A percentile compares a stretch with the other conserved stretches of the same genome.
Evolutionary conservation across 2,888 invertebrate species (phyloP).

Genomic region (Nemapogon koenigi): DNA sequence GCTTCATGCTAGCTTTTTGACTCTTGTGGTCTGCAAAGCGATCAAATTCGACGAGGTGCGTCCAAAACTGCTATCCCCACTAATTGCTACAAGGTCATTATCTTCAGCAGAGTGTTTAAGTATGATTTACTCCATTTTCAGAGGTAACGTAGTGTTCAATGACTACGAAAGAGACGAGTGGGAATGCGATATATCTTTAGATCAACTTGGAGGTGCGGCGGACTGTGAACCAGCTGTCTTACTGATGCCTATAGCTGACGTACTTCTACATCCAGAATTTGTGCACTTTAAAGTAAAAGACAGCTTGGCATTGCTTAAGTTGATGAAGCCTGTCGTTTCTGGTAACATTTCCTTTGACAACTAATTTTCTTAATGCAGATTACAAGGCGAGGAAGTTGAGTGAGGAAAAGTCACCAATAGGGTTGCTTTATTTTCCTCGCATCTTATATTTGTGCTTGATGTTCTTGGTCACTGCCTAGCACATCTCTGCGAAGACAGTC

Average conservation of each 20-base stretch:
- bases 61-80: neutral
- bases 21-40: too few relatives aligned
- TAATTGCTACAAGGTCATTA: neutral
- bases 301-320: constrained; percentile 40
- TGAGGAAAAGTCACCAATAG: too few relatives aligned
- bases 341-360: too few relatives aligned
- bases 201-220: constrained; percentile 25
- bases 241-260: constrained; percentile 45
- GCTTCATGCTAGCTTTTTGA: too few relatives aligned
- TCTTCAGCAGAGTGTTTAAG: too few relatives aligned
- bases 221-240: constrained; percentile 38
- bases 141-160: constrained; percentile 44
- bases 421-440: too few relatives aligned
- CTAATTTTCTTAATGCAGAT: too few relatives aligned
- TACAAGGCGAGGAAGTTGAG: too few relatives aligned
- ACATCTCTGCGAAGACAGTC: too few relatives aligned
- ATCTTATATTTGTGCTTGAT: too few relatives aligned
- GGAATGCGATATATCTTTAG: constrained; percentile 29
- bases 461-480: too few relatives aligned
- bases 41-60: neutral
- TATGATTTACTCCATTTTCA: constrained; percentile 16
- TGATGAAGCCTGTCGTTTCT: constrained; percentile 34
- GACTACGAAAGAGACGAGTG: constrained; percentile 47
- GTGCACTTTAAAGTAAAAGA: constrained; percentile 38
- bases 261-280: constrained; percentile 46